Evolutionary conservation across 2,888 invertebrate species (phyloP), one percentile per base, ranked within the genome.

Genomic region (Drosophila neotestacea): DNA sequence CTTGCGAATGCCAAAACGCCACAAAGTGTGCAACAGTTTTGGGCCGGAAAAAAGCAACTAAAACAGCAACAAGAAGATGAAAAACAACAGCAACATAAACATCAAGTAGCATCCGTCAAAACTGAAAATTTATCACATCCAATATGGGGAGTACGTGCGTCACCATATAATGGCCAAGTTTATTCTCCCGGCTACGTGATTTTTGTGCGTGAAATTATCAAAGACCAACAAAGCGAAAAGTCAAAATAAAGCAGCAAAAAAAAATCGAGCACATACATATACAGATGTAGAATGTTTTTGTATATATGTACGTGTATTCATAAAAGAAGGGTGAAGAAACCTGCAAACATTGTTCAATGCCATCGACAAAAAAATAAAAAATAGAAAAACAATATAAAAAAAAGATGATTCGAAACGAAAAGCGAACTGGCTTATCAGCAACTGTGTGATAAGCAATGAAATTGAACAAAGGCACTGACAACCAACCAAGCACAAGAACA

Each of bases 341-440:
- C 81, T 78, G 81, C 81, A 72, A 81, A 72, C 88, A 85, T 78
- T 81, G 89, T 89, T 90, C 89, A 90, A 90, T 90, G 90, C 89
- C 84, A 83, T 78, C 81, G 69, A 66, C 70, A 55, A 79, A 60
- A 70, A 54, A 70, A 64, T 22, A 60, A 70, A 64, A 54, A 59
- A 58, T 46, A 56, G 46, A 56, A 56, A 56, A 36, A 46, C 36
- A 65, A 59, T 41, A 64, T 54, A 36, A 63, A 56, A 61, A 74
- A 32, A 67, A 61, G 39, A 54, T 76, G 62, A 84, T 73, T 69
- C 70, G 44, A 47, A 65, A 69, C 61, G 36, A 47, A 63, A 55
- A 52, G 28, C 42, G 34, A 67, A 60, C 46, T 34, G 67, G 84
- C 71, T 84, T 84, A 84, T 84, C 88, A 88, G 87, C 68, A 65